Evolutionary conservation across 2,797 vertebrate species (phyloP), one percentile per base, ranked within the genome.

Genomic region (Orientallactaga sibirica): DNA sequence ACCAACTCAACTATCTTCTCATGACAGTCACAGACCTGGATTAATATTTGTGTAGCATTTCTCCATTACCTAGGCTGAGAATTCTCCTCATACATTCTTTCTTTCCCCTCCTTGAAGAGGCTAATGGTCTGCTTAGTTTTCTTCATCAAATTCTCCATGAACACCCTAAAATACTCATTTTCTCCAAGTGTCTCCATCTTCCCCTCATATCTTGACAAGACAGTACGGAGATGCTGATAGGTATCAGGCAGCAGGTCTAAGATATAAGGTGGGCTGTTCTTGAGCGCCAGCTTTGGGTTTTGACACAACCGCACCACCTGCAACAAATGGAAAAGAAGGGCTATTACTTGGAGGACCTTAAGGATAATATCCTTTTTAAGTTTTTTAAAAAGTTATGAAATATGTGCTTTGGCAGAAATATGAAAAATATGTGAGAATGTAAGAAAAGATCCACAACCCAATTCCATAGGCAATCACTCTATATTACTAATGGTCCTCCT

Each of bases 91-190:
- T 99, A 99, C 99, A 99, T 99, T 96, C 99, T 97, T 25, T 99
- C 99, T 91, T 99, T 99, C 84, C 99, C 99, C 90, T 99, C 99
- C 96, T 99, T 99, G 98, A 99, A 99, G 91, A 99, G 98, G 98
- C 99, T 99, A 98, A 99, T 99, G 95, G 99, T 99, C 98, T 99
- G 99, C 97, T 99, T 99, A 95, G 99, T 99, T 98, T 99, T 99
- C 97, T 99, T 99, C 96, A 99, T 99, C 93, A 99, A 97, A 97
- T 99, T 99, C 96, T 99, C 99, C 99, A 99, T 99, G 98, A 99
- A 99, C 85, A 99, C 99, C 0, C 99, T 98, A 97, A 99, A 99
- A 95, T 99, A 99, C 97, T 99, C 99, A 0, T 99, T 99, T 90
- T 99, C 99, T 5, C 99, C 99, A 78, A 99, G 97, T 8, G 98